Evolutionary conservation across 2,888 invertebrate genomes (phyloP).

Genomic region (Pardosa pseudoannulata): DNA sequence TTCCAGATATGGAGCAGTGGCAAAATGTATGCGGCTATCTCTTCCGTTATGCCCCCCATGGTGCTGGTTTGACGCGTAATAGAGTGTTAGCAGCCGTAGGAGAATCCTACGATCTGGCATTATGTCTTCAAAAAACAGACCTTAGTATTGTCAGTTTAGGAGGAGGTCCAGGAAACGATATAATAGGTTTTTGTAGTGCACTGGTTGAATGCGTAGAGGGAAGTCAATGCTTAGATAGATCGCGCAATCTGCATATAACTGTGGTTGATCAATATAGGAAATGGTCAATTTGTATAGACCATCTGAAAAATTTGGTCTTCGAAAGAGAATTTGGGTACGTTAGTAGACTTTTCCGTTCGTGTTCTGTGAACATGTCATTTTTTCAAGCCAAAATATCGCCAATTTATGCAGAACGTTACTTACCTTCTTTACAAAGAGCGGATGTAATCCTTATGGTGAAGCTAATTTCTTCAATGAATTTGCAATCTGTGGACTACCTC

Average conservation of each 20-base stretch:
- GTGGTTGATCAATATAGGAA: conserved; percentile 4
- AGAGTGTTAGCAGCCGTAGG: neutral
- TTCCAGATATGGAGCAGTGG: too few species aligned
- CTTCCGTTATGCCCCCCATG: conserved; percentile 1
- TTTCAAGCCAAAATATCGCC: neutral
- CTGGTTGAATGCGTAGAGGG: neutral
- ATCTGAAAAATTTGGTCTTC: neutral
- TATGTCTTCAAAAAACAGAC: neutral
- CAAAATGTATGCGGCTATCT: conserved; percentile 13
- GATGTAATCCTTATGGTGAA: conserved; percentile 6
- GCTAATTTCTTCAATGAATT: neutral
- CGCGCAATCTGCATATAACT: neutral
- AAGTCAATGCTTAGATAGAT: too few species aligned
- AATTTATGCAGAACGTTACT: too few species aligned
- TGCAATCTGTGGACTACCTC: neutral
- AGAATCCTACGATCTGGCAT: neutral
- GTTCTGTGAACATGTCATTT: conserved; percentile 1
- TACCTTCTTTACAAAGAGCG: neutral
- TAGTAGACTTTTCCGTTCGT: neutral
- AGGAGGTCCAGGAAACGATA: conserved; percentile 20
- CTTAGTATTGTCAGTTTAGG: conserved; percentile 13
- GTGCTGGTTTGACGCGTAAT: neutral
- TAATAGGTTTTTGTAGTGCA: conserved; percentile 19
- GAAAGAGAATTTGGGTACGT: conserved; percentile 16
- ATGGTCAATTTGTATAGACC: conserved; percentile 1